Conservation (phyloP, 92 coral and sea anemone species). For the Heliopora coerulea region DNA sequence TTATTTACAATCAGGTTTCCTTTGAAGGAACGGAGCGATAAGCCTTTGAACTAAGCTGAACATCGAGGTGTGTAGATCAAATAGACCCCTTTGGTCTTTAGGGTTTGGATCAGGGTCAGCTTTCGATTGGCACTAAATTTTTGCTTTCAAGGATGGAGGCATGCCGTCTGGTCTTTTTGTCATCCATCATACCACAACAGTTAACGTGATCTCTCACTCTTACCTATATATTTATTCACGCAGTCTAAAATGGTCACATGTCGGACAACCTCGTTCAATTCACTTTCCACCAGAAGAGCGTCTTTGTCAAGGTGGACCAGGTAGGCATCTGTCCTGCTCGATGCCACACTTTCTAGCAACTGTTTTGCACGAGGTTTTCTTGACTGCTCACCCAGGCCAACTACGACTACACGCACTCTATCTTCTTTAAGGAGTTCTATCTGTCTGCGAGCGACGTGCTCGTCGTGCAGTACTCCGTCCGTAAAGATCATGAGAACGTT, state of each 20-base stretch:
- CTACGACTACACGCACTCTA: slow-evolving; percentile 30
- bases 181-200: no score
- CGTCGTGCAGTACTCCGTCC: slow-evolving; percentile 37
- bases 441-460: background rate
- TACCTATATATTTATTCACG: slow-evolving; percentile 6
- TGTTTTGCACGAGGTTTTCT: background rate
- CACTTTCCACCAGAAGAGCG: slow-evolving; percentile 7
- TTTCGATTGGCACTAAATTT: no score
- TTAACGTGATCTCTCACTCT: background rate
- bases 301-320: background rate
- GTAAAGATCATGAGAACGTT: slow-evolving; percentile 27
- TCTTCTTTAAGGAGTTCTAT: slow-evolving; percentile 1
- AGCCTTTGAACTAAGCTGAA: no score
- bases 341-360: slow-evolving; percentile 15
- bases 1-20: no score
- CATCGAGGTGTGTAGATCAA: no score
- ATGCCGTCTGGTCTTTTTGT: no score
- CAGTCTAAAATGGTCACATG: slow-evolving; percentile 22
- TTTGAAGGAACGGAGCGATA: no score
- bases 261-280: slow-evolving; percentile 34
- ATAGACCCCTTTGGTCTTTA: no score
- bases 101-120: no score
- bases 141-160: no score
- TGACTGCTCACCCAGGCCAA: slow-evolving; percentile 22
- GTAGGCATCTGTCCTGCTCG: slow-evolving; percentile 21